A percentile compares a stretch with the other conserved stretches of the same genome.
Conservation (phyloP, 1,140 invertebrate genomes). For the Ladona fulva region DNA sequence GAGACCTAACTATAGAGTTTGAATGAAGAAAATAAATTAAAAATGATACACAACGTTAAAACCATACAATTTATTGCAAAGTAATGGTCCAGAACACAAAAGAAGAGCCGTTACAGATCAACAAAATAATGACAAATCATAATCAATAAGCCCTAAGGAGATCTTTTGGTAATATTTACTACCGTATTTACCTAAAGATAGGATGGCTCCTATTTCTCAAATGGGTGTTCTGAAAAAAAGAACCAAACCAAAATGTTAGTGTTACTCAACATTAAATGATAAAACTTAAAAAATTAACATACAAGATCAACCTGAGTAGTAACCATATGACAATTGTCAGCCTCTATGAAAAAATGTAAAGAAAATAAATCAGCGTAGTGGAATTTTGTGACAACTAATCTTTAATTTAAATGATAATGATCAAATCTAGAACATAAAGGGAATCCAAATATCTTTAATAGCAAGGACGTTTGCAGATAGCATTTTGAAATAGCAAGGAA, state of each 20-base stretch:
- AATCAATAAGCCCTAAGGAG: neutral
- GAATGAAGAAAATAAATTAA: neutral
- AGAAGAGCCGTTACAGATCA: neutral
- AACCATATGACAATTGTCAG: too few relatives aligned
- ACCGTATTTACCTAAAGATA: neutral
- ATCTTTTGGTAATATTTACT: neutral
- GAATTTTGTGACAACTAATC: neutral
- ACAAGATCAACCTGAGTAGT: too few relatives aligned
- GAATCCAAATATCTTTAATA: neutral
- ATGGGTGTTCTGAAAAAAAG: constrained; percentile 1
- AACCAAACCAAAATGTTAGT: constrained; percentile 1
- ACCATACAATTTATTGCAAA: neutral
- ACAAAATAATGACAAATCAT: neutral
- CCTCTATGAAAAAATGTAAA: neutral
- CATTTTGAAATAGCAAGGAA: too few relatives aligned
- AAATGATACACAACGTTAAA: neutral
- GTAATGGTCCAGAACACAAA: neutral
- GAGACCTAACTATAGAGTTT: neutral
- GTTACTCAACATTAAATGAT: neutral
- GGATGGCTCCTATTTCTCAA: neutral
- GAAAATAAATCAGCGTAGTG: neutral
- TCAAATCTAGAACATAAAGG: neutral
- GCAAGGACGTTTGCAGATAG: neutral
- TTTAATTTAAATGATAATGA: neutral
- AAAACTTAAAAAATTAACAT: constrained; percentile 5